Base-by-base conservation (phyloP, 92 coral and sea anemone genomes). In the Epizoanthus illoricatus region DNA sequence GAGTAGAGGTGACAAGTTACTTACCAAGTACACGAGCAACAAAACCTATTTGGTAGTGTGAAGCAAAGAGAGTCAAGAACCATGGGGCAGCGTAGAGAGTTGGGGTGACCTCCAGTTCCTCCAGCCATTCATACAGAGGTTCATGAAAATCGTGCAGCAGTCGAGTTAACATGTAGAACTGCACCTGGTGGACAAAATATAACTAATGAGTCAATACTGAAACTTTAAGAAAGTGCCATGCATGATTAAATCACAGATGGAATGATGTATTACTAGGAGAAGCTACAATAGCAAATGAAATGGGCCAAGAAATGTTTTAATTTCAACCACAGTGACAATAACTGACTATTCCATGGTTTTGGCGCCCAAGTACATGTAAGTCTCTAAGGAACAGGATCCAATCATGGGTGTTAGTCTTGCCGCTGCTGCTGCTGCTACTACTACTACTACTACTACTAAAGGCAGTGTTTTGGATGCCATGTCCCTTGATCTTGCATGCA, bases 31-130 rank as follows among this genome's bases (percentile, higher is more conserved):
- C 92, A 74, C 99, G 93, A 12, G 86, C 97, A 33, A 94, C 99
- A 81, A 97, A 94, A 42, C 97, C 97, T 58, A 94, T 91, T 36
- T 98, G 95, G 84, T 90, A 97, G 84, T 91, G 91, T 33, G 99
- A 97, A 4, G 99, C 98, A 80, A 97, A 97, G 59, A 97, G 88
- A 41, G 99, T 97, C 21, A 97, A 90, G 84, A 97, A 97, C 99
- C 99, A 97, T 15, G 98, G 95, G 13, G 99, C 99, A 7, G 94
- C 94, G 45, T 97, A 97, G 33, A 97, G 93, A 9, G 99, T 88
- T 2, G 99, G 99, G 1, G 98, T 91, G 62, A 97, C 90, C 67
- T 97, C 98, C 69, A 86, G 86, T 74, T 97, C 97, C 74, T 93
- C 87, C 36, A 97, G 88, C 73, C 84, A 90, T 78, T 94, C 98